A percentile compares a stretch with the other conserved stretches of the same genome.
phyloP scores from a whole-genome alignment of 2,888 invertebrate genomes.

The Metellina segmentata region DNA sequence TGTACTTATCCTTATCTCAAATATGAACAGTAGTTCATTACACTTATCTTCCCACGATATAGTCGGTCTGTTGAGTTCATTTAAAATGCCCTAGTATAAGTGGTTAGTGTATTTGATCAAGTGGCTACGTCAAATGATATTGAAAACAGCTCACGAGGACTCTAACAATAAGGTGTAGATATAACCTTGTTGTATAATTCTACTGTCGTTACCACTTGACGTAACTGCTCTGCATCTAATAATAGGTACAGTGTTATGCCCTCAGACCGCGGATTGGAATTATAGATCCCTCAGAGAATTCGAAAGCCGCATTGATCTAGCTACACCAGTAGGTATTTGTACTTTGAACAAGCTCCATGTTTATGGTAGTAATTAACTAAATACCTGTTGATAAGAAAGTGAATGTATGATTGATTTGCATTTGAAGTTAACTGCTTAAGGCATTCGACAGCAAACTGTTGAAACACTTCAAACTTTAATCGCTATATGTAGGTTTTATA shows the following conservation, averaged over 20 bases:
- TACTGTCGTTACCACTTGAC: neutral
- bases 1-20: too few species aligned
- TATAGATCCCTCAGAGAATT: neutral
- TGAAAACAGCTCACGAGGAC: neutral
- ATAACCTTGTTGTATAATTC: neutral
- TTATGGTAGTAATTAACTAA: too few species aligned
- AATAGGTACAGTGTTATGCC: neutral
- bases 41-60: neutral
- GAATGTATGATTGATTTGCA: too few species aligned
- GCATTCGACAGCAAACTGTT: too few species aligned
- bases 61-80: neutral
- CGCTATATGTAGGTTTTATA: too few species aligned
- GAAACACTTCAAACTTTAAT: too few species aligned
- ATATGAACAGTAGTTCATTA: too few species aligned
- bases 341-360: too few species aligned
- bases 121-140: neutral
- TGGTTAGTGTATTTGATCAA: neutral
- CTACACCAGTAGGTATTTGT: neutral
- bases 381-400: too few species aligned
- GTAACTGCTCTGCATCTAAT: neutral
- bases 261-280: neutral
- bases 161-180: neutral
- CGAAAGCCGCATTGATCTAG: neutral
- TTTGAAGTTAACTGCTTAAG: too few species aligned
- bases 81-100: neutral